Evolutionary conservation across 2,113 vertebrate genomes (phyloP), one percentile per base, ranked within the genome.

Genomic region (Notiomystis cincta): DNA sequence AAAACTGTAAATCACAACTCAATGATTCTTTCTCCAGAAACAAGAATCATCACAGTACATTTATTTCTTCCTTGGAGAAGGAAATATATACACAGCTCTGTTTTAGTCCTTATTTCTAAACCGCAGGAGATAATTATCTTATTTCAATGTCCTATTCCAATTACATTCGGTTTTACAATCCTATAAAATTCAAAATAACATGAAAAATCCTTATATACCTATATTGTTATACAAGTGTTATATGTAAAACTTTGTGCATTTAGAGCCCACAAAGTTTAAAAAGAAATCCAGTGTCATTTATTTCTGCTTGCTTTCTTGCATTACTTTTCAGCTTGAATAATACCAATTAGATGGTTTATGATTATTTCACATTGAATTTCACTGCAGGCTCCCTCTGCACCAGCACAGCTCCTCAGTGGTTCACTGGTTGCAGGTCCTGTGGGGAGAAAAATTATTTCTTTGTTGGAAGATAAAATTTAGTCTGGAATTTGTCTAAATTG

Each of bases 241-340:
- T 28, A 24, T 15, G 9, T 35, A 61, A 86, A 66, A 61, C 28
- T 95, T 90, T 3, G 30, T 56, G 75, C 22, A 10, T 82, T 88
- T 93, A 93, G 71, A 90, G 9, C n/a, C n/a, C 42, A 51, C 81
- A 35, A 30, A 57, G 14, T 90, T 92, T 61, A 45, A 77, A 92
- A 86, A 86, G 48, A 80, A 72, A 82, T 27, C 45, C 57, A 67
- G 23, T 23, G 14, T 65, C 11, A 33, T 87, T 93, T 79, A 13
- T 61, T 82, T 88, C 54, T 86, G 11, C 50, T 86, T 88, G 24
- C 79, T 93, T 92, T 57, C 70, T 95, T 73, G 71, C 71, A 42
- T 73, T 93, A 54, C 58, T 92, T 92, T 95, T 82, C 71, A 93
- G 85, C 86, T 92, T 83, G 62, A 78, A 24, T 66, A 88, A 90